Conservation (phyloP, 2,888 invertebrate species). For the Heliconius charithonia region DNA sequence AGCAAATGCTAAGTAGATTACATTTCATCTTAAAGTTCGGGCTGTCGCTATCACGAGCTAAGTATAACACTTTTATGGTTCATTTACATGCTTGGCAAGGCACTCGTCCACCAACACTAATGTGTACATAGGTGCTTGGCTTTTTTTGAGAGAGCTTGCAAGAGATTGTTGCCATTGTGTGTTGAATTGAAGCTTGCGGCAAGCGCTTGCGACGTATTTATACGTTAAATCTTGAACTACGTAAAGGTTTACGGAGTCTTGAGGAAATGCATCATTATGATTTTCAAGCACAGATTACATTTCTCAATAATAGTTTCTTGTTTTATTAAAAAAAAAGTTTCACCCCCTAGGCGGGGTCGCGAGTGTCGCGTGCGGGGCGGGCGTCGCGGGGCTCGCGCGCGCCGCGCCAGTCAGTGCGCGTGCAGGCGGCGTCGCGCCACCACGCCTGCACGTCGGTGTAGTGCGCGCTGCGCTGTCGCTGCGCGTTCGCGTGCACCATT, state of each 20-base stretch:
- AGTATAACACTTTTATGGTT: neutral
- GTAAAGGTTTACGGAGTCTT: neutral
- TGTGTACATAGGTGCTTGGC: neutral
- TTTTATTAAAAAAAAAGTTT: neutral
- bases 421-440: constrained; percentile 92
- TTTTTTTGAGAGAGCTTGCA: neutral
- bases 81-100: neutral
- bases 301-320: neutral
- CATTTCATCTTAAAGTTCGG: too few relatives aligned
- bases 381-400: constrained; percentile 42
- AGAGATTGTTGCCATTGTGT: too few relatives aligned
- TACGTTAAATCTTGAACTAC: too few relatives aligned
- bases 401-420: constrained; percentile 78
- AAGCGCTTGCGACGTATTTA: too few relatives aligned
- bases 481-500: constrained; percentile 88
- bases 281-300: neutral
- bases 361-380: constrained; percentile 35
- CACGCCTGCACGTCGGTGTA: constrained; percentile 95
- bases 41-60: neutral
- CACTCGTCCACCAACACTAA: neutral
- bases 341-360: constrained; percentile 11
- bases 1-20: too few relatives aligned
- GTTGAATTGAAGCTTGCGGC: too few relatives aligned
- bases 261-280: neutral
- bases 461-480: constrained; percentile 76